A percentile compares a stretch with the other conserved stretches of the same genome.
Conservation (phyloP, 2,113 vertebrate genomes). For the Ifrita kowaldi region DNA sequence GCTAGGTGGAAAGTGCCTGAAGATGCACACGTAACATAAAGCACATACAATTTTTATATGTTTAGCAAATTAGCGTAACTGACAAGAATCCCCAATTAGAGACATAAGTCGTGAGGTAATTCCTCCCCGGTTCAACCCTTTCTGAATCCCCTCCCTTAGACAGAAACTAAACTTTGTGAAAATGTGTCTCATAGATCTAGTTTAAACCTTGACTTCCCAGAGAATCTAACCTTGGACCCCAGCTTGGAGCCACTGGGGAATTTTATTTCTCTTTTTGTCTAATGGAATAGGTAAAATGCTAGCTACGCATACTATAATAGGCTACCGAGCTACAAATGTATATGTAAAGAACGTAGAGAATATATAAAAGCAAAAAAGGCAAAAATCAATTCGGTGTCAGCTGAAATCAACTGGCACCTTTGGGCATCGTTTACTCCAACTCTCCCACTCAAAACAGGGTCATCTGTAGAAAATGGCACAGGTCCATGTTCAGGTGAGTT, state of each 20-base stretch:
- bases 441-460: neutral
- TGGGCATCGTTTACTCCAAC: neutral
- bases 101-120: neutral
- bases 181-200: fast-evolving
- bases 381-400: neutral
- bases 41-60: fast-evolving
- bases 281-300: neutral
- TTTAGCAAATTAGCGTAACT: neutral
- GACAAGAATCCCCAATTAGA: neutral
- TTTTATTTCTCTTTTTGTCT: neutral
- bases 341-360: neutral
- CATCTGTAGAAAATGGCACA: neutral
- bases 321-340: neutral
- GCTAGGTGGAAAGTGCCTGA: fast-evolving
- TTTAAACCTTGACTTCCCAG: neutral
- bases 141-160: neutral
- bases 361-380: neutral
- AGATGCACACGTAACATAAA: fast-evolving
- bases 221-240: neutral
- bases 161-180: neutral
- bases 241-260: neutral
- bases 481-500: neutral
- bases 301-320: neutral
- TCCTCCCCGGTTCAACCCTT: neutral
- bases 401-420: neutral